Evolutionary conservation across 2,113 vertebrate genomes (phyloP), one percentile per base, ranked within the genome.

Genomic region (Calonectris borealis): DNA sequence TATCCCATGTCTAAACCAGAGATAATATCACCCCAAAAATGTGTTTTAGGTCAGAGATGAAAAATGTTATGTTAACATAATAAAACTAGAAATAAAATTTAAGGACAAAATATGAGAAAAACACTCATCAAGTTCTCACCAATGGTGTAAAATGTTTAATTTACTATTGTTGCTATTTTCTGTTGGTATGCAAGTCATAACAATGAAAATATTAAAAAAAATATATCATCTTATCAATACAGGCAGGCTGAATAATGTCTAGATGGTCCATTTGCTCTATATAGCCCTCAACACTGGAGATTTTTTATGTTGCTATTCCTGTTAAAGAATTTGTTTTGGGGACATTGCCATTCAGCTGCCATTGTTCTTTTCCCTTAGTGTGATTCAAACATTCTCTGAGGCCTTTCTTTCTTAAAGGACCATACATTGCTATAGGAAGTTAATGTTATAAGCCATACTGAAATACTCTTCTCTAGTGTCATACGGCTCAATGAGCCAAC

Each of bases 271-370:
- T 95, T 95, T 96, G 7, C 55, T 96, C 97, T 72, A 78, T 82
- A 52, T 72, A 49, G 55, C 52, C 55, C 79, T 96, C 69, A 96
- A 80, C 86, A 91, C 40, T 82, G 79, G 68, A 40, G 29, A 54
- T 94, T n/a, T 95, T 97, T 97, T 87, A 88, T 91, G 51, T 52
- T 89, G 44, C 38, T 86, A 31, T 97, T 93, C 46, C 77, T 91
- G 84, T 94, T 97, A 92, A 95, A 91, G 52, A 77, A 38, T 89
- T 97, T 95, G 65, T 89, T 97, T 96, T 96, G 79, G 21, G 66
- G 83, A 86, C 49, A 52, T 31, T 88, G 20, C 11, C 58, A n/a
- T 90, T 96, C 81, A 96, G n/a, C 42, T 93, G 36, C 44, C 76
- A 46, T 92, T 97, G 91, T 90, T 70, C 60, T 96, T 95, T 94